These are phyloP conservation scores for Zaprionus vittiger DNA, from an alignment of 1,140 invertebrate genomes.

Conservation along the genomic window DNA sequence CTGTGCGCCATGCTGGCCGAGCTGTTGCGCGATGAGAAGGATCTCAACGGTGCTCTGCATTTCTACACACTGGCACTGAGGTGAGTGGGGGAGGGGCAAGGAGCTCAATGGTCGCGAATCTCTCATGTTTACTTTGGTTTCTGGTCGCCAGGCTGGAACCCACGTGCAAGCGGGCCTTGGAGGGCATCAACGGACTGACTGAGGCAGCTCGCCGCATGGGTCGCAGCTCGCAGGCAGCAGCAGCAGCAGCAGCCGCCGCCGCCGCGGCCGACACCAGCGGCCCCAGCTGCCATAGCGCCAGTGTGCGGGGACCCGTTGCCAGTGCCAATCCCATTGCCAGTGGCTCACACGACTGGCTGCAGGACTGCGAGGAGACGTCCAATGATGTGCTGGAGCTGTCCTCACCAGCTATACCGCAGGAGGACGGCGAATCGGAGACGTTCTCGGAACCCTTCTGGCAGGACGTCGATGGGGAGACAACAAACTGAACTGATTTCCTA, in stretches of 20 bases:
- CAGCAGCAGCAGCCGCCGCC: too few species aligned
- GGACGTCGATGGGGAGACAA: slow-evolving; percentile 66
- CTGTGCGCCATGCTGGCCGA: slow-evolving; percentile 71
- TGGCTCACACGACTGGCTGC: slow-evolving; percentile 53
- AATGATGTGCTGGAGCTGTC: slow-evolving; percentile 61
- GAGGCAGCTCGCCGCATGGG: slow-evolving; percentile 32
- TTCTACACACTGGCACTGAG: slow-evolving; percentile 70
- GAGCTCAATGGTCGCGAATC: not conserved
- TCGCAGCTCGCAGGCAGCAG: not conserved
- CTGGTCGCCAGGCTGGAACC: slow-evolving; percentile 61
- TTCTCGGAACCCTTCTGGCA: slow-evolving; percentile 72
- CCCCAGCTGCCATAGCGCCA: slow-evolving; percentile 4
- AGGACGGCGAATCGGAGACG: slow-evolving; percentile 56
- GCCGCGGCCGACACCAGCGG: not conserved
- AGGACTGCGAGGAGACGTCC: slow-evolving; percentile 64
- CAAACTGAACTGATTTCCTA: slow-evolving; percentile 41
- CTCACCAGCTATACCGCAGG: slow-evolving; percentile 49
- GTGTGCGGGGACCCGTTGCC: not conserved
- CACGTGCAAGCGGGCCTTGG: slow-evolving; percentile 55
- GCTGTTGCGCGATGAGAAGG: slow-evolving; percentile 54
- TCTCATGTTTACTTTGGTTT: not conserved
- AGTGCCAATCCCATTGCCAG: slow-evolving; percentile 1
- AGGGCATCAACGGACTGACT: slow-evolving; percentile 64
- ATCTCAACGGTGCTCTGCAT: slow-evolving; percentile 68
- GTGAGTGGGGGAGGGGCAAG: slow-evolving; percentile 31